Evolutionary conservation across 2,888 invertebrate genomes (phyloP).

Genomic region (Suillia variegata): DNA sequence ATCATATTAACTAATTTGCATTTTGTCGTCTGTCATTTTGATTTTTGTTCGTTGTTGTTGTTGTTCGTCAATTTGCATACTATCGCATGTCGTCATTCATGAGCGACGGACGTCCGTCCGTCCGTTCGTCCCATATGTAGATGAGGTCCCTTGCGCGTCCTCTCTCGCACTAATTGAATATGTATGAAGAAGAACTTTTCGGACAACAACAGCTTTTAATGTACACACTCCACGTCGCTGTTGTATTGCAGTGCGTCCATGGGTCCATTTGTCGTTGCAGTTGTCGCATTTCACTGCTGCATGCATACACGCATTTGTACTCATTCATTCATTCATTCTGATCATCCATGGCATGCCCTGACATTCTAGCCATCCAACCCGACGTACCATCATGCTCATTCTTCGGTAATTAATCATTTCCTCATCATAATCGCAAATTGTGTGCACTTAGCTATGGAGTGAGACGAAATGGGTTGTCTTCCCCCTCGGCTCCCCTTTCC

Average conservation of each 20-base stretch:
- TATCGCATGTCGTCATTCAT: slow-evolving; percentile 45
- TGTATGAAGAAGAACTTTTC: slow-evolving; percentile 46
- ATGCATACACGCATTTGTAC: too few relatives aligned
- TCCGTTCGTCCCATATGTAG: background rate
- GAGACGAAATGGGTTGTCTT: too few relatives aligned
- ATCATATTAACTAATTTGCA: slow-evolving; percentile 33
- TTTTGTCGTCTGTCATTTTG: slow-evolving; percentile 44
- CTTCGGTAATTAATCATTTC: slow-evolving; percentile 57
- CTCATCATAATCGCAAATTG: slow-evolving; percentile 55
- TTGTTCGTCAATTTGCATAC: slow-evolving; percentile 55
- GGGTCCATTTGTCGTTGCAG: slow-evolving; percentile 23
- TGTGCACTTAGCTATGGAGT: slow-evolving; percentile 16
- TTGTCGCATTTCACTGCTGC: slow-evolving; percentile 20
- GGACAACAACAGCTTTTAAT: background rate
- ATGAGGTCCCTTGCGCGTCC: too few relatives aligned
- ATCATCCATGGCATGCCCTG: background rate
- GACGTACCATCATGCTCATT: slow-evolving; percentile 52
- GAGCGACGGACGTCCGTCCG: background rate
- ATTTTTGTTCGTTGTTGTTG: slow-evolving; percentile 17
- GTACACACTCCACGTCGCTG: slow-evolving; percentile 29
- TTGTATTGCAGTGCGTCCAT: too few relatives aligned
- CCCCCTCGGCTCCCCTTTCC: too few relatives aligned
- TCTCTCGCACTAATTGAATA: slow-evolving; percentile 46
- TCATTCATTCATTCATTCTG: slow-evolving; percentile 53
- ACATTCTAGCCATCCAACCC: background rate